Base-by-base conservation (phyloP, 2,113 vertebrate genomes). In the Desmodus rotundus region DNA sequence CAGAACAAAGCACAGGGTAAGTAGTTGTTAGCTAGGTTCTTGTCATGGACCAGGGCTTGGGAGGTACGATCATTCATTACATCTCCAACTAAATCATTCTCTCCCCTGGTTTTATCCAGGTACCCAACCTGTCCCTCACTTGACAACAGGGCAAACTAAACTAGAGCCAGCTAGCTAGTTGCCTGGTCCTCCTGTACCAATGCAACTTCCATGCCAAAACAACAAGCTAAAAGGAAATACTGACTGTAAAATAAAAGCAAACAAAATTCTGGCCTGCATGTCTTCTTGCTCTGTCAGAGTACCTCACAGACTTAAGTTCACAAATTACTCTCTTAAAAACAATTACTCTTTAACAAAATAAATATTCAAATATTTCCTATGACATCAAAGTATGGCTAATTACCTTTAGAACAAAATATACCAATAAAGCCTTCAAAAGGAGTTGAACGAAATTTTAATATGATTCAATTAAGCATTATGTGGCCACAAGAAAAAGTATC, bases 201-300 rank as follows among this genome's bases (percentile, higher is more conserved):
- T 20, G 19, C 28, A 92, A 67, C 20, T 67, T 80, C 74, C 86
- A 31, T 33, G 24, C 36, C 80, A 95, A 94, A 95, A 47, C 73
- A 5, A 89, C 85, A 89, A 73, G 38, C 11, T 68, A 45, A 90
- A 91, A 91, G 50, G 56, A 96, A 95, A 93, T 50, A 77, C 0
- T 87, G 68, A 89, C 76, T 65, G 78, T 83, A 78, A 87, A 95
- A 90, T 68, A 73, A 81, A 41, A 80, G 83, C 81, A 92, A 95
- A 89, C 85, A 83, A 74, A 90, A 63, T 5, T 74, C 1, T 17
- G 38, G 13, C 31, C 36, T 47, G 10, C 2, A 67, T 24, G 17
- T 84, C 89, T 87, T 82, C 78, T 17, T 74, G 80, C 50, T 94
- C 63, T 93, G 56, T 24, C 63, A 76, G 20, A 70, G 14, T 3